Evolutionary conservation across 1,140 invertebrate genomes (phyloP).

Genomic region (Solenopsis fugax): DNA sequence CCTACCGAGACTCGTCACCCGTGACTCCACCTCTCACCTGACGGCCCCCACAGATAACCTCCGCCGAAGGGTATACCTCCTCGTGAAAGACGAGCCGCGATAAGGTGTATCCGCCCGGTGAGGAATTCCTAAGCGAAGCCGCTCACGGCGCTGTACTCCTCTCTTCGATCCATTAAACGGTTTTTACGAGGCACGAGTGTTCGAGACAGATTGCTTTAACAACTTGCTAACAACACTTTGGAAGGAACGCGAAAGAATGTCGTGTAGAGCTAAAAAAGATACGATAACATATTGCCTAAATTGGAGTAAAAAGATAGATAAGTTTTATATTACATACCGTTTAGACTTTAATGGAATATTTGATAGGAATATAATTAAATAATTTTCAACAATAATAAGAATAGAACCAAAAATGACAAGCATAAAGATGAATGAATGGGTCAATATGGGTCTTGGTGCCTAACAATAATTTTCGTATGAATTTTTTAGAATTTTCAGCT

Average conservation of each 20-base stretch:
- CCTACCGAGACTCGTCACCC: conserved; percentile 68
- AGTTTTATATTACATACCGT: background rate
- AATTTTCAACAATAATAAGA: no score
- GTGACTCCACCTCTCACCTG: conserved; percentile 74
- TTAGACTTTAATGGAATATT: background rate
- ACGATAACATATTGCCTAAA: background rate
- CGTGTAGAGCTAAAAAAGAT: background rate
- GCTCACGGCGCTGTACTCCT: conserved; percentile 2
- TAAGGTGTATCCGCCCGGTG: conserved; percentile 64
- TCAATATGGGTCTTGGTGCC: no score
- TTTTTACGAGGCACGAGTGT: conserved; percentile 16
- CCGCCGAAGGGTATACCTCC: conserved; percentile 47
- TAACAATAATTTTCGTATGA: no score
- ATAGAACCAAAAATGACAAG: no score
- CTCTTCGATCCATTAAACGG: conserved; percentile 16
- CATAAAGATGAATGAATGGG: no score
- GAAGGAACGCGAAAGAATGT: background rate
- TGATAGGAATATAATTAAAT: background rate
- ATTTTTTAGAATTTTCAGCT: no score
- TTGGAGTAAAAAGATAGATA: background rate
- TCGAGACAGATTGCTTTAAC: background rate
- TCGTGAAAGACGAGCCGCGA: conserved; percentile 57
- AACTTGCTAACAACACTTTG: background rate
- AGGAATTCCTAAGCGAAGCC: conserved; percentile 44
- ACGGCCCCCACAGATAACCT: conserved; percentile 38